Evolutionary conservation across 2,797 vertebrate species (phyloP).

Genomic region (Chromis chromis): DNA sequence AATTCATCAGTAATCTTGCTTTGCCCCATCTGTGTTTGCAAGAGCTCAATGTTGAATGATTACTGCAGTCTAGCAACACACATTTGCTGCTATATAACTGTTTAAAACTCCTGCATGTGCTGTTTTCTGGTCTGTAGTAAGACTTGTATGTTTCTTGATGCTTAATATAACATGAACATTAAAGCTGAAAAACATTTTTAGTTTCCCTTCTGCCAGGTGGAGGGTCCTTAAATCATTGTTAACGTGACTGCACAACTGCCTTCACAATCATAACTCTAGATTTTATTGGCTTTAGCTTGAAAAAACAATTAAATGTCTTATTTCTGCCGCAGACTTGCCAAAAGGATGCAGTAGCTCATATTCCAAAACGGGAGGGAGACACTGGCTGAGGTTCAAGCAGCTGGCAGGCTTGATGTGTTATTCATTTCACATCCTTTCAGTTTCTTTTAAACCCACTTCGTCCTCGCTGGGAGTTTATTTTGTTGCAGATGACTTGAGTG

Average conservation of each 20-base stretch:
- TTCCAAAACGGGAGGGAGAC: slow-evolving; percentile 13
- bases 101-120: neutral
- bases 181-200: neutral
- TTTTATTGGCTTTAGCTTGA: neutral
- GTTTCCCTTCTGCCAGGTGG: neutral
- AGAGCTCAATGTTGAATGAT: neutral
- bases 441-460: slow-evolving; percentile 4
- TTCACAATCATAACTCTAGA: neutral
- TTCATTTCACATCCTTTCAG: slow-evolving; percentile 19
- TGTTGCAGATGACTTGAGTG: slow-evolving; percentile 1
- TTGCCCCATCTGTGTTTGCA: slow-evolving; percentile 10
- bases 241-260: no score
- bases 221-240: neutral
- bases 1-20: slow-evolving; percentile 2
- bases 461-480: slow-evolving; percentile 1
- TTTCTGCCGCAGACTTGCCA: neutral
- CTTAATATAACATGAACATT: neutral
- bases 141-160: neutral
- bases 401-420: slow-evolving; percentile 9
- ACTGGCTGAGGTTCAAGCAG: slow-evolving; percentile 18
- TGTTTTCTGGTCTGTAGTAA: neutral
- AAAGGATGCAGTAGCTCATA: slow-evolving; percentile 18
- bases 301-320: slow-evolving; percentile 6
- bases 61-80: neutral
- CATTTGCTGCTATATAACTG: neutral